Evolutionary conservation across 30 jellyfish, hydroid and myxozoan genomes (phyloP).

Genomic region (Cassiopea andromeda): DNA sequence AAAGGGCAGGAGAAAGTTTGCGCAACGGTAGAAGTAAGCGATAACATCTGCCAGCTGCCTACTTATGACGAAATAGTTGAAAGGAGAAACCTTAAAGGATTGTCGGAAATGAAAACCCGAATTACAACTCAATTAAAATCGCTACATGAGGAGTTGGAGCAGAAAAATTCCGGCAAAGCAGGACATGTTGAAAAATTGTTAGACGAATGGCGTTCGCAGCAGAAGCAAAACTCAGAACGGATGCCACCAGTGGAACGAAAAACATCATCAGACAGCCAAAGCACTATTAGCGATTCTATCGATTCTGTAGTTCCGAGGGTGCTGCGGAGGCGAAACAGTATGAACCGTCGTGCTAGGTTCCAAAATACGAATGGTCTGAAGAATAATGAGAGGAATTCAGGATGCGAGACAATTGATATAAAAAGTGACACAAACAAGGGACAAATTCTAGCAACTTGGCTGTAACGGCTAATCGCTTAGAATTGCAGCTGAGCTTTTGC

Average conservation of each 20-base stretch:
- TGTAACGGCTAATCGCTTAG: neutral
- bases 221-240: constrained; percentile 11
- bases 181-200: neutral
- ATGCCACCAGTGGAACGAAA: constrained; percentile 10
- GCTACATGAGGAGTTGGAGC: neutral
- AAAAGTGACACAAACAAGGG: constrained; percentile 3
- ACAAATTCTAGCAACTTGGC: constrained; percentile 52
- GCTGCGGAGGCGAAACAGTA: constrained; percentile 71
- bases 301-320: constrained; percentile 56
- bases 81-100: constrained; percentile 1
- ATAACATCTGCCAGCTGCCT: neutral
- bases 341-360: constrained; percentile 44
- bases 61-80: constrained; percentile 41
- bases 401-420: neutral
- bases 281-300: constrained; percentile 45
- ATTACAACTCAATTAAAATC: neutral
- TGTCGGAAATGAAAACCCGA: neutral
- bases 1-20: neutral
- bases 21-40: neutral
- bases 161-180: neutral
- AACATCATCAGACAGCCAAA: constrained; percentile 61
- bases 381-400: neutral
- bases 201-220: constrained; percentile 50
- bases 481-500: no score
- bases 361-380: constrained; percentile 39